A percentile compares a stretch with the other conserved stretches of the same genome.
These are phyloP conservation scores for Emydoidea blandingii DNA, from an alignment of 2,797 vertebrate genomes.

Conservation along the genomic window DNA sequence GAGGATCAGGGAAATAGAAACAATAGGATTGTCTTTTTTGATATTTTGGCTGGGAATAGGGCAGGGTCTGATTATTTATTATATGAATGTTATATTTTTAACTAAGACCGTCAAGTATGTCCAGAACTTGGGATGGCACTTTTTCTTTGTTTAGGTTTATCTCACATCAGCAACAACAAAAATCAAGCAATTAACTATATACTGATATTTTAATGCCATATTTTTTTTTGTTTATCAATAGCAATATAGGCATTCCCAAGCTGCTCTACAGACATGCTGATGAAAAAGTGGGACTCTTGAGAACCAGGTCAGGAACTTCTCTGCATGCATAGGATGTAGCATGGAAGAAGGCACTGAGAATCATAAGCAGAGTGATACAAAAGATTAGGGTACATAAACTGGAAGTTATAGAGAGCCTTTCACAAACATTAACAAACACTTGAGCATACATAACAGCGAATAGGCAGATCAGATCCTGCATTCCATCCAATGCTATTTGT, in stretches of 20 bases:
- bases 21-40: background rate
- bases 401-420: background rate
- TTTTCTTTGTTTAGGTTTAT: background rate
- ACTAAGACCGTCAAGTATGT: background rate
- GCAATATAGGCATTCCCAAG: background rate
- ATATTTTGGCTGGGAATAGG: background rate
- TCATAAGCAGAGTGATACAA: background rate
- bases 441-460: background rate
- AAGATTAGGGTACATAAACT: background rate
- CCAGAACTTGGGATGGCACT: background rate
- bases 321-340: background rate
- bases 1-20: background rate
- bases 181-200: background rate
- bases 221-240: background rate
- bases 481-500: slow-evolving; percentile 25
- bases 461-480: slow-evolving; percentile 3
- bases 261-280: background rate
- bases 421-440: slow-evolving; percentile 1
- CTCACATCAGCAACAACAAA: background rate
- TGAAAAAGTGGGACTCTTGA: background rate
- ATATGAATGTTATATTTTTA: background rate
- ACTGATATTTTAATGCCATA: background rate
- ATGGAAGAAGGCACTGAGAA: background rate
- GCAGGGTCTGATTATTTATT: background rate
- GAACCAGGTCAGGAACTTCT: background rate